Percentiles rank a stretch among this genome's conserved stretches.
Evolutionary conservation across 2,113 vertebrate species (phyloP).

Genomic region (Thryonomys swinderianus): DNA sequence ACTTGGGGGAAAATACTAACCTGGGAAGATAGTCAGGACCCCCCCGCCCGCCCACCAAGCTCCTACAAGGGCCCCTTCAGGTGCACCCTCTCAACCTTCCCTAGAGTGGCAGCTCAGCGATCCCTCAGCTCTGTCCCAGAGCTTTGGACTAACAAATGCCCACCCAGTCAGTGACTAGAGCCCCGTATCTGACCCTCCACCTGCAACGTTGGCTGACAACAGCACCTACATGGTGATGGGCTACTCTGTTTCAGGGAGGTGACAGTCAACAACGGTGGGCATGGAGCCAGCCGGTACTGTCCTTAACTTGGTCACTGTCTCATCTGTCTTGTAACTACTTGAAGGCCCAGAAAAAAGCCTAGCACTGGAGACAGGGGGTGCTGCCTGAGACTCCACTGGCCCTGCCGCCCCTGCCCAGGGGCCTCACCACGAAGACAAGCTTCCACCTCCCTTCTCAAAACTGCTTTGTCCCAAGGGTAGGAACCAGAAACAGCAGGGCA

Average conservation of each 20-base stretch:
- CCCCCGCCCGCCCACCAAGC: too few relatives aligned
- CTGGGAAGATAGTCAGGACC: not conserved
- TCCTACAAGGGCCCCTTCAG: not conserved
- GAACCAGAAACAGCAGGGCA: conserved; percentile 68
- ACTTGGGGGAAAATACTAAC: not conserved
- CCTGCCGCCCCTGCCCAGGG: not conserved
- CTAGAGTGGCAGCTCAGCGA: not conserved
- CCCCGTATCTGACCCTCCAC: not conserved
- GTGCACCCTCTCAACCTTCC: not conserved
- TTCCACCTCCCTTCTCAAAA: conserved; percentile 65
- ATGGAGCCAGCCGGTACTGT: not conserved
- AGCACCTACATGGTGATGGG: accelerated
- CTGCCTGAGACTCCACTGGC: not conserved
- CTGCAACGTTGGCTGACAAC: not conserved
- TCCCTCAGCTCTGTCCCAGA: not conserved
- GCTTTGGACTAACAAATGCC: not conserved
- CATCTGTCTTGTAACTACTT: not conserved
- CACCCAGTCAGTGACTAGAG: not conserved
- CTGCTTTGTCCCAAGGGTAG: conserved; percentile 59
- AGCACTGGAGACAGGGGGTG: not conserved
- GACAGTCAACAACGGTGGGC: not conserved
- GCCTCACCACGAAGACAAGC: conserved; percentile 55
- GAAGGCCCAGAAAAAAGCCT: not conserved
- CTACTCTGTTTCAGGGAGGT: not conserved
- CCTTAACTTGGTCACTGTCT: not conserved